A percentile compares a stretch with the other conserved stretches of the same genome.
phyloP scores from a whole-genome alignment of 2,113 vertebrate species.

The Otus sunia region DNA sequence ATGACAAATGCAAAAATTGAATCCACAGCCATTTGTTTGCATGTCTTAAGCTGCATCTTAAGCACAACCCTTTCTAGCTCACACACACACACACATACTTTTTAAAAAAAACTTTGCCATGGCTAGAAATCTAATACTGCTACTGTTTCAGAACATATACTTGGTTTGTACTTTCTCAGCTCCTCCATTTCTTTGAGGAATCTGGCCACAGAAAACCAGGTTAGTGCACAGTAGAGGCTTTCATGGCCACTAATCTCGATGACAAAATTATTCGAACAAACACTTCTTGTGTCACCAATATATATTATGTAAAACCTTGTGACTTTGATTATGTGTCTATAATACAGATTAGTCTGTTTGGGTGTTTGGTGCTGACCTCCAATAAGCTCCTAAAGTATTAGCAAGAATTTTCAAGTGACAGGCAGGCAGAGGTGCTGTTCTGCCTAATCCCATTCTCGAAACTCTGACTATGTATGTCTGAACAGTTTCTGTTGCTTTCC shows the following conservation, averaged over 20 bases:
- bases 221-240: constrained; percentile 67
- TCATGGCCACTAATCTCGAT: constrained; percentile 67
- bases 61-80: background rate
- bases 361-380: constrained; percentile 73
- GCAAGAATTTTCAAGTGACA: constrained; percentile 73
- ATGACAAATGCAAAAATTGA: background rate
- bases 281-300: constrained; percentile 64
- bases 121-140: background rate
- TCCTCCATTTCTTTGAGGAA: background rate
- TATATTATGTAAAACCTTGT: constrained; percentile 75
- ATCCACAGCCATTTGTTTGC: background rate
- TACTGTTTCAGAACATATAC: background rate
- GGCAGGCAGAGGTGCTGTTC: constrained; percentile 67
- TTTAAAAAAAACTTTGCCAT: background rate
- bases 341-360: constrained; percentile 74
- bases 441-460: constrained; percentile 53
- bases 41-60: background rate
- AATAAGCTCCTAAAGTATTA: constrained; percentile 72
- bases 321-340: constrained; percentile 71
- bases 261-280: constrained; percentile 65
- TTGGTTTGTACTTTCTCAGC: background rate
- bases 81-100: background rate
- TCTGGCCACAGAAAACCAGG: constrained; percentile 23
- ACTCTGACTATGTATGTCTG: constrained; percentile 28
- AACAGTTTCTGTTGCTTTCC: constrained; percentile 23